A percentile compares a stretch with the other conserved stretches of the same genome.
These are phyloP conservation scores for Eupithecia subfuscata DNA, from an alignment of 2,888 invertebrate genomes.

Conservation along the genomic window DNA sequence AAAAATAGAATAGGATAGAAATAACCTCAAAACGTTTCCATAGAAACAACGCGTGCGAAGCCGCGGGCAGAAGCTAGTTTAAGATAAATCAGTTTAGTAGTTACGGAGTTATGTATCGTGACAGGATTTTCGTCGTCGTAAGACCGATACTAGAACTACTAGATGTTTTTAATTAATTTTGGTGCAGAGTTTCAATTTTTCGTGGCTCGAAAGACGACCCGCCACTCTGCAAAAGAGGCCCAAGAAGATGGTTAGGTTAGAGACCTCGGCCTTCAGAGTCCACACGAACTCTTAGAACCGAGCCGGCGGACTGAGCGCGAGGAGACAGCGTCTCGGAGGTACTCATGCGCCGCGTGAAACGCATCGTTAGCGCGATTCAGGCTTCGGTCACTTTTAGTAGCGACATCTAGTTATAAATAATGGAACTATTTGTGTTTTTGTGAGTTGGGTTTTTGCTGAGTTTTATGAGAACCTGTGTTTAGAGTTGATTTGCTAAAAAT, in stretches of 20 bases:
- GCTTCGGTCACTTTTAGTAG: neutral
- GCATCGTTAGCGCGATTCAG: conserved; percentile 7
- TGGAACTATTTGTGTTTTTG: neutral
- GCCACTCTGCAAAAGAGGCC: conserved; percentile 80
- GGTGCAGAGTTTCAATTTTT: conserved; percentile 77
- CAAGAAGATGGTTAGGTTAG: conserved; percentile 83
- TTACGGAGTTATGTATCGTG: too few species aligned
- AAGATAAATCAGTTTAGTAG: too few species aligned
- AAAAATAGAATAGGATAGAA: too few species aligned
- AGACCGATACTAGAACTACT: too few species aligned
- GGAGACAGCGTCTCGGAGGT: neutral
- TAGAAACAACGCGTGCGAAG: too few species aligned
- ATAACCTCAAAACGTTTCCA: too few species aligned
- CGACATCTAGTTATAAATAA: conserved; percentile 10
- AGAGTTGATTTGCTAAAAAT: too few species aligned
- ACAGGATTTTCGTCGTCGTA: too few species aligned
- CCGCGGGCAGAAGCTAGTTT: too few species aligned
- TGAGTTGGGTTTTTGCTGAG: too few species aligned
- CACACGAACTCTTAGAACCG: conserved; percentile 88
- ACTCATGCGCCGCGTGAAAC: neutral
- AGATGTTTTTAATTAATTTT: conserved; percentile 38
- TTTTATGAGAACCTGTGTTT: too few species aligned
- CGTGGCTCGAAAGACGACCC: conserved; percentile 78
- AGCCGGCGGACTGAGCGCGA: conserved; percentile 86
- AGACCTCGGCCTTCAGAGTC: conserved; percentile 83